Evolutionary conservation across 2,888 invertebrate genomes (phyloP).

Genomic region (Nomada ferruginata): DNA sequence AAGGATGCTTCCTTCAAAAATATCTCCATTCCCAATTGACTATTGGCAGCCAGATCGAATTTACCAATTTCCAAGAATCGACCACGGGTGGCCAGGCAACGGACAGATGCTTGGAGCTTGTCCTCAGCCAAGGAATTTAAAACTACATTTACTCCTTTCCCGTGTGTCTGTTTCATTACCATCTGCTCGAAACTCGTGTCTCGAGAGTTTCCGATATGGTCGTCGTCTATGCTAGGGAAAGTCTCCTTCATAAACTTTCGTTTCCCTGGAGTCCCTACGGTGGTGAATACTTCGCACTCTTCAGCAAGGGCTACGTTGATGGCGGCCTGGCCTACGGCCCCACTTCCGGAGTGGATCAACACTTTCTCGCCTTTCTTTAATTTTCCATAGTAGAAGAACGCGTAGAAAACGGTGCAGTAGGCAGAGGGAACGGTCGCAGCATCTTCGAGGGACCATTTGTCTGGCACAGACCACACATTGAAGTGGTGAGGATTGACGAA

Average conservation of each 20-base stretch:
- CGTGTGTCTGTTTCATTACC: conserved; percentile 91
- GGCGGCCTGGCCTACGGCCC: conserved; percentile 90
- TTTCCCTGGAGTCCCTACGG: conserved; percentile 86
- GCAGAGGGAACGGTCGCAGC: conserved; percentile 89
- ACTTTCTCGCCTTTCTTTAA: conserved; percentile 84
- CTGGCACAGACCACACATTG: conserved; percentile 86
- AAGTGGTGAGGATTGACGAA: background rate
- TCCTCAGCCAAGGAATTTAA: conserved; percentile 97
- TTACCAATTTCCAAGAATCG: conserved; percentile 95
- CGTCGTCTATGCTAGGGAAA: conserved; percentile 86
- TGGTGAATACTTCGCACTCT: conserved; percentile 87
- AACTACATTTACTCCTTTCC: conserved; percentile 95
- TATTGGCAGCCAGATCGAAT: conserved; percentile 90
- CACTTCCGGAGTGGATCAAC: conserved; percentile 85
- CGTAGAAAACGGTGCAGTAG: conserved; percentile 87
- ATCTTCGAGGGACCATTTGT: conserved; percentile 87
- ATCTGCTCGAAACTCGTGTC: conserved; percentile 94
- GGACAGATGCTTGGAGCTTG: conserved; percentile 90
- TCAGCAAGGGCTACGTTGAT: conserved; percentile 86
- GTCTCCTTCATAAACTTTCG: conserved; percentile 85
- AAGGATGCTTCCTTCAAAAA: conserved; percentile 91
- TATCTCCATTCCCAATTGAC: conserved; percentile 87
- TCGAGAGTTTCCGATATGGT: conserved; percentile 94
- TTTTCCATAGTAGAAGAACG: conserved; percentile 86
- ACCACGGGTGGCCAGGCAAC: conserved; percentile 87